These are phyloP conservation scores for Verasper variegatus DNA, from an alignment of 2,113 vertebrate genomes.

Conservation along the genomic window DNA sequence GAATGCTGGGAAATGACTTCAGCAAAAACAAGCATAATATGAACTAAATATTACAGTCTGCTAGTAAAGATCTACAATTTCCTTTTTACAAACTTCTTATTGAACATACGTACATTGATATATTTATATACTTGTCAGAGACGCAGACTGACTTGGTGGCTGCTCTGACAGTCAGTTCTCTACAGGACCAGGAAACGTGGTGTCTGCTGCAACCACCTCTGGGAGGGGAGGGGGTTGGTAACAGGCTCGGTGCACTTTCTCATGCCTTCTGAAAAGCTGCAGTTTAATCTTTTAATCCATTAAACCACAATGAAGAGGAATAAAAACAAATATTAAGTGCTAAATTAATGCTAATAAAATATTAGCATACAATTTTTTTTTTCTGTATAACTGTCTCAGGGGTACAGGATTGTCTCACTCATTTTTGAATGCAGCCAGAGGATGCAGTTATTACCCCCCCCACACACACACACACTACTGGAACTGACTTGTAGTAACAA, in stretches of 20 bases:
- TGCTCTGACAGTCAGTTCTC: conserved; percentile 1
- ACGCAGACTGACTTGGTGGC: not conserved
- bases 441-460: conserved; percentile 1
- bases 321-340: not conserved
- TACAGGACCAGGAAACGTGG: conserved; percentile 13
- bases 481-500: not conserved
- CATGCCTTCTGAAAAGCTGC: not conserved
- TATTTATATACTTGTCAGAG: conserved; percentile 51
- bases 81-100: conserved; percentile 68
- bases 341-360: too few relatives aligned
- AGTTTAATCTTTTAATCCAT: not conserved
- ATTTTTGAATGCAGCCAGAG: not conserved
- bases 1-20: conserved; percentile 64
- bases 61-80: conserved; percentile 67
- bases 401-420: not conserved
- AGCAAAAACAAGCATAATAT: conserved; percentile 16
- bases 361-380: too few relatives aligned
- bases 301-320: not conserved
- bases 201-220: not conserved
- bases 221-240: not conserved
- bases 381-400: not conserved
- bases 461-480: too few relatives aligned
- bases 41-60: conserved; percentile 63
- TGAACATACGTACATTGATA: conserved; percentile 61
- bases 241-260: not conserved